phyloP scores from a whole-genome alignment of 2,888 invertebrate genomes.

The Monopis laevigella region DNA sequence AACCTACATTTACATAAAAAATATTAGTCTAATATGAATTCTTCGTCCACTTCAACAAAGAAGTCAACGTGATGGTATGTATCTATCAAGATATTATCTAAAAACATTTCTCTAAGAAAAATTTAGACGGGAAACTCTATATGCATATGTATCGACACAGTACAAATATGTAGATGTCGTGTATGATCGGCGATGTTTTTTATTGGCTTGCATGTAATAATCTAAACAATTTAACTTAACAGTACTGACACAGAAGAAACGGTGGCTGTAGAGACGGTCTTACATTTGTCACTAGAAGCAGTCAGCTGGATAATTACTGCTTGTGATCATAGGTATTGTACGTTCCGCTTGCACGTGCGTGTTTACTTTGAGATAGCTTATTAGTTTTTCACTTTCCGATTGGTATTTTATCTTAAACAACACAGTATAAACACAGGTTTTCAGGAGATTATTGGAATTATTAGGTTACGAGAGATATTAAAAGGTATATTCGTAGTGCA shows the following conservation, averaged over 20 bases:
- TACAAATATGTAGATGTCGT: neutral
- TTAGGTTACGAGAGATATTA: too few species aligned
- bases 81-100: too few species aligned
- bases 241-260: constrained; percentile 55
- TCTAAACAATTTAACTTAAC: constrained; percentile 56
- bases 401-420: too few species aligned
- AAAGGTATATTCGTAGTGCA: too few species aligned
- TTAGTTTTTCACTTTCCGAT: constrained; percentile 54
- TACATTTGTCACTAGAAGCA: constrained; percentile 26
- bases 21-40: too few species aligned
- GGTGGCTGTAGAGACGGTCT: constrained; percentile 25
- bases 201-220: constrained; percentile 47
- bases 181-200: neutral
- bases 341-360: constrained; percentile 28
- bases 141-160: constrained; percentile 3
- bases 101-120: too few species aligned
- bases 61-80: too few species aligned
- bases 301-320: constrained; percentile 29
- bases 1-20: too few species aligned
- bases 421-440: too few species aligned
- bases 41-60: too few species aligned
- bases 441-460: too few species aligned
- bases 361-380: constrained; percentile 17
- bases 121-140: constrained; percentile 3
- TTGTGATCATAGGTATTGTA: constrained; percentile 12